These are phyloP conservation scores for Saturnia pavonia DNA, from an alignment of 2,888 invertebrate genomes.

Conservation along the genomic window DNA sequence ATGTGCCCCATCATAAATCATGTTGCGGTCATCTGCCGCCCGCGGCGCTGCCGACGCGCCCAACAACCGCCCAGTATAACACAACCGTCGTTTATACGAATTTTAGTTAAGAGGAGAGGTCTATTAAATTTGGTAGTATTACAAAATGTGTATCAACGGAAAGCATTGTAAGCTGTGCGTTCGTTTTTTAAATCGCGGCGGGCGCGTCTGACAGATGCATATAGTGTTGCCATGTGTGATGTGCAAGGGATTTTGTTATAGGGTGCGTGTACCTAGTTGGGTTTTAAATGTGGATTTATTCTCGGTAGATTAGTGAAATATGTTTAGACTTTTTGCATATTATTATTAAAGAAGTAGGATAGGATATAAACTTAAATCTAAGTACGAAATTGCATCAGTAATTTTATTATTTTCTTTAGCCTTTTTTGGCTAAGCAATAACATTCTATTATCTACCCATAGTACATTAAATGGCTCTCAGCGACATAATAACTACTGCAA, in stretches of 20 bases:
- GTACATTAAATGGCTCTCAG: no score
- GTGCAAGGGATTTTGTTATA: conserved; percentile 51
- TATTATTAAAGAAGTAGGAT: neutral
- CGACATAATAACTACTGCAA: no score
- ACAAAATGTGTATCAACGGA: conserved; percentile 65
- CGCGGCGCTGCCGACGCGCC: conserved; percentile 66
- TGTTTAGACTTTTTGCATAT: neutral
- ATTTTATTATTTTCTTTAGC: neutral
- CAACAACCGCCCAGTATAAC: conserved; percentile 29
- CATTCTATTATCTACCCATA: no score
- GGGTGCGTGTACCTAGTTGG: conserved; percentile 26
- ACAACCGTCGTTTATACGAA: conserved; percentile 28
- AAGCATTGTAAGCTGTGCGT: conserved; percentile 54
- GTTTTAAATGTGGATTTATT: neutral
- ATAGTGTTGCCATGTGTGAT: conserved; percentile 74
- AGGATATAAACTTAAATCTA: neutral
- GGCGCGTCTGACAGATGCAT: conserved; percentile 74
- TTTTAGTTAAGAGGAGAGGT: conserved; percentile 21
- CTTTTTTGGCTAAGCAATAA: neutral
- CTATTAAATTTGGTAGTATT: conserved; percentile 34
- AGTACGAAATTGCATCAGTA: neutral
- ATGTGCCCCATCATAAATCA: conserved; percentile 70
- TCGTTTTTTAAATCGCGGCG: conserved; percentile 73
- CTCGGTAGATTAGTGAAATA: neutral
- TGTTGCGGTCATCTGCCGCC: conserved; percentile 79